phyloP scores from a whole-genome alignment of 2,888 invertebrate genomes.

The Glaucopsyche alexis region DNA sequence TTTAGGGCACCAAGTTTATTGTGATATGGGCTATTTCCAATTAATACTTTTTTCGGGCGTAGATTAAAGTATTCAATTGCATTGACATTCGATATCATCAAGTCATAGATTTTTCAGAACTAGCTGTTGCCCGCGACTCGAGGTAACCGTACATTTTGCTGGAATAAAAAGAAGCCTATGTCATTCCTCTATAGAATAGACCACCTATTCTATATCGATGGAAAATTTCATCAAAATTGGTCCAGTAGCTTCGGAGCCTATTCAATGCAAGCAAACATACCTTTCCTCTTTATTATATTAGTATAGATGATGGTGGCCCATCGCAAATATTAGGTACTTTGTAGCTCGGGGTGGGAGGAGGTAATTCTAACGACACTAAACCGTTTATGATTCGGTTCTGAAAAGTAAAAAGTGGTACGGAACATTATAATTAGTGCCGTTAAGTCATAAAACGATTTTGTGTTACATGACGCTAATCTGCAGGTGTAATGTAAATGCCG shows the following conservation, averaged over 20 bases:
- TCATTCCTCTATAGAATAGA: too few species aligned
- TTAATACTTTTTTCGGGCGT: constrained; percentile 25
- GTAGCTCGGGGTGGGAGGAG: constrained; percentile 70
- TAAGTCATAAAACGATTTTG: constrained; percentile 37
- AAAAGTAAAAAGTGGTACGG: constrained; percentile 66
- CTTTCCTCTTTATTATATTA: too few species aligned
- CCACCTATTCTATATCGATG: too few species aligned
- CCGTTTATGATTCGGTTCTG: constrained; percentile 72
- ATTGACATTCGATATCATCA: constrained; percentile 24
- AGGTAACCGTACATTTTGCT: too few species aligned
- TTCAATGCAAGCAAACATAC: too few species aligned
- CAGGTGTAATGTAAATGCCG: not conserved
- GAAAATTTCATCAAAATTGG: not conserved
- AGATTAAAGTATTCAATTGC: constrained; percentile 18
- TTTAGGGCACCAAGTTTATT: constrained; percentile 61
- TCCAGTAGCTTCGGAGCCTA: too few species aligned
- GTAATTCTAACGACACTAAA: constrained; percentile 72
- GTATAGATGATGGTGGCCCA: constrained; percentile 46
- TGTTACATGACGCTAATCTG: constrained; percentile 27
- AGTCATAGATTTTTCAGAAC: too few species aligned
- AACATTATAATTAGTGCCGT: constrained; percentile 38
- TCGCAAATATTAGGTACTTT: constrained; percentile 68
- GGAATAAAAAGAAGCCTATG: too few species aligned
- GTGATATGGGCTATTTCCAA: constrained; percentile 37
- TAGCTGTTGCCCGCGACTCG: too few species aligned